These are phyloP conservation scores for Phalacrocorax aristotelis DNA, from an alignment of 2,113 vertebrate species.

Conservation along the genomic window DNA sequence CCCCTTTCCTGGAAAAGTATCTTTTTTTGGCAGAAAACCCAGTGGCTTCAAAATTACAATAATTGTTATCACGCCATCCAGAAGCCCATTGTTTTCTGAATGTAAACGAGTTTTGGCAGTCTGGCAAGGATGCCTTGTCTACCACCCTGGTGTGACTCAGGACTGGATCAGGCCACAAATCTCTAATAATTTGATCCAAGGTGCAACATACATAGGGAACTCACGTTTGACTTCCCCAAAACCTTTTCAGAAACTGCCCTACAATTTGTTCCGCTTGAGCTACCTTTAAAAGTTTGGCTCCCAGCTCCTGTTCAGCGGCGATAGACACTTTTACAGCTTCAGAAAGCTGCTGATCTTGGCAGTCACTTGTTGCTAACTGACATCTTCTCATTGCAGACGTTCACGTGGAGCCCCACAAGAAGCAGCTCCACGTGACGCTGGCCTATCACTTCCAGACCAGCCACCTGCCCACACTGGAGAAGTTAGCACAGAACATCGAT, in stretches of 20 bases:
- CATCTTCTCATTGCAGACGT: conserved; percentile 78
- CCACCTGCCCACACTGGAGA: conserved; percentile 88
- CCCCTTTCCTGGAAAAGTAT: neutral
- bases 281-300: neutral
- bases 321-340: neutral
- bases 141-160: neutral
- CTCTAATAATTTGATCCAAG: neutral
- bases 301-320: neutral
- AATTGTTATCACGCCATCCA: neutral
- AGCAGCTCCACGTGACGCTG: conserved; percentile 95
- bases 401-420: conserved; percentile 94
- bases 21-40: neutral
- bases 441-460: conserved; percentile 95
- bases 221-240: neutral
- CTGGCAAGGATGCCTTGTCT: neutral
- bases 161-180: neutral
- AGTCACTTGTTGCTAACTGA: neutral
- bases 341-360: neutral
- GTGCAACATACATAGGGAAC: neutral
- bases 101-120: neutral
- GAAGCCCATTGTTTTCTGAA: neutral
- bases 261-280: neutral
- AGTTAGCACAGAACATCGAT: conserved; percentile 88
- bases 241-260: neutral
- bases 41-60: neutral